Evolutionary conservation across 2,888 invertebrate species (phyloP), one percentile per base, ranked within the genome.

Genomic region (Isoperla grammatica): DNA sequence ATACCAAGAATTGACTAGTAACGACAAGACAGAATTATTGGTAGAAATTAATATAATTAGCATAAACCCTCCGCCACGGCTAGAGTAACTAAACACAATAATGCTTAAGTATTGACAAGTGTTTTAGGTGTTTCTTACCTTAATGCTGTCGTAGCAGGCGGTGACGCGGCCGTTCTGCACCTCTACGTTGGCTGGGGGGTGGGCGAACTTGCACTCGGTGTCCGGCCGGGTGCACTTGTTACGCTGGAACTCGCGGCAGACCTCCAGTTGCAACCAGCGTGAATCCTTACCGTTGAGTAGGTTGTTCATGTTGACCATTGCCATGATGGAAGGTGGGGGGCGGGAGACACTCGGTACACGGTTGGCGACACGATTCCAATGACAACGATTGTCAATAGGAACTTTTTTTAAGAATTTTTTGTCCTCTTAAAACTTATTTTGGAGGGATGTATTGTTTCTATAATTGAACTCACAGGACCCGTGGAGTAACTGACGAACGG

Each of bases 131-230:
- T 29, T n/a, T 4, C 87, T 83, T 81, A 99, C 99, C 96, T 99
- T 99, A 81, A 99, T 98, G 81, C 96, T 97, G 84, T 99, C 99
- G 86, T 98, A 99, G 85, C 99, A 99, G 72, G 99, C 99, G 72
- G 97, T 98, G 74, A 99, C 99, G 74, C 97, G 87, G 76, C 99
- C 99, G 80, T 98, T 99, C 83, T 98, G 98, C 74, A 99, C 96
- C 81, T 99, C 99, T 73, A 99, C 98, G 79, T 98, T 97, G 72
- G 95, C 90, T 68, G 98, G 97, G 66, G 99, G 99, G 84, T 99
- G 99, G 69, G 99, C 98, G 79, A 98, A 99, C 85, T 99, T 99
- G 88, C 99, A 99, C 81, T 99, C 98, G 76, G 95, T 93, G 81
- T 99, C 98, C 67, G 95, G 91, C 75, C 99, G 87, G 73, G 96